These are phyloP conservation scores for Lithobates sylvaticus DNA, from an alignment of 2,797 vertebrate genomes.

Conservation along the genomic window DNA sequence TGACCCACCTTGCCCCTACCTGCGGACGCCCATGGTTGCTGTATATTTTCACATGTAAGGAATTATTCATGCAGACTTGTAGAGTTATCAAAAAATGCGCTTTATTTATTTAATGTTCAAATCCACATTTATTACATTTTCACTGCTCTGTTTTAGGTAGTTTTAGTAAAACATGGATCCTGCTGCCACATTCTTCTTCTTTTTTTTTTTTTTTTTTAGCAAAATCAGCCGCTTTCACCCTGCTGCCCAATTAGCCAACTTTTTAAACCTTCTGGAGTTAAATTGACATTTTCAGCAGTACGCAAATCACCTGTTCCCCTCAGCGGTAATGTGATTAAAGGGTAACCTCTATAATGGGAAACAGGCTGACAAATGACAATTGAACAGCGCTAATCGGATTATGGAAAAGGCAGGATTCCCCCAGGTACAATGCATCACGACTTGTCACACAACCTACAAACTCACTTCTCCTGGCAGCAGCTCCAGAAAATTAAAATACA, in stretches of 20 bases:
- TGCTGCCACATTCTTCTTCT: too few relatives aligned
- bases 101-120: too few relatives aligned
- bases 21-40: too few relatives aligned
- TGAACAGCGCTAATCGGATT: slow-evolving; percentile 61
- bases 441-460: slow-evolving; percentile 56
- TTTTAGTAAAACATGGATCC: too few relatives aligned
- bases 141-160: too few relatives aligned
- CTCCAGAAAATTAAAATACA: slow-evolving; percentile 55
- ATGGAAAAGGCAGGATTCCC: slow-evolving; percentile 52
- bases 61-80: too few relatives aligned
- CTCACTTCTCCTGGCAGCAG: slow-evolving; percentile 47
- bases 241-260: slow-evolving; percentile 16
- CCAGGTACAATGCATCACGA: slow-evolving; percentile 59
- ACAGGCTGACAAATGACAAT: slow-evolving; percentile 60
- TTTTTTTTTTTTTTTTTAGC: neutral
- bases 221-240: neutral
- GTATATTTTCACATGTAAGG: too few relatives aligned
- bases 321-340: slow-evolving; percentile 53
- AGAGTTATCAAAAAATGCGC: too few relatives aligned
- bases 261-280: slow-evolving; percentile 15
- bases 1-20: too few relatives aligned
- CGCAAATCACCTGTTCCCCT: slow-evolving; percentile 56
- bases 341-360: slow-evolving; percentile 50
- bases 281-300: slow-evolving; percentile 57
- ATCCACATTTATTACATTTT: too few relatives aligned